Base-by-base conservation (phyloP, 2,888 invertebrate species). In the Amphipoea oculea region DNA sequence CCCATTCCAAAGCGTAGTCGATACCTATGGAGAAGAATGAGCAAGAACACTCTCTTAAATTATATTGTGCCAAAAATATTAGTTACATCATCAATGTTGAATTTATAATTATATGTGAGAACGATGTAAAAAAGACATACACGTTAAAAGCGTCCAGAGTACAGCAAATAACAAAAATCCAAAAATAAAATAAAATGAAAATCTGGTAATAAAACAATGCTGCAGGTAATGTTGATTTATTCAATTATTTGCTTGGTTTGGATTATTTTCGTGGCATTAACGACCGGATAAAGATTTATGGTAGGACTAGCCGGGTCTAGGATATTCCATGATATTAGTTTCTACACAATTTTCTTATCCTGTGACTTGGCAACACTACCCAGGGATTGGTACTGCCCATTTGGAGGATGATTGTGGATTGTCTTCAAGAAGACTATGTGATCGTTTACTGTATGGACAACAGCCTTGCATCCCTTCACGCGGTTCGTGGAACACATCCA, bases 401-500 rank as follows among this genome's bases (percentile, higher is more conserved):
- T 45, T 12, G 81, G 81, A 0, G 17, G n/a, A 76, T 87, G 88
- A 40, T 73, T 79, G 48, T 87, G 87, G 2, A 63, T 14, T 48
- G 72, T n/a, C 20, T 79, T 87, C 14, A 69, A 51, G 14, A 29
- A 48, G 2, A 87, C 48, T 5, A 90, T 69, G 3, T 69, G 17
- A 57, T 84, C 80, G 0, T 81, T 68, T 0, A 71, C 1, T 6
- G 89, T 90, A 23, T 85, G 79, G 45, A 90, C 54, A 1, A 73
- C 29, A 29, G 90, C 86, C 29, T 81, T 83, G 54, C 86, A 86
- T 9, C 83, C 80, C 6, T 60, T 81, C 7, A 12, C n/a, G 7
- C 73, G 73, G 29, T 84, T 45, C 0, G 85, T 85, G 4, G 84
- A 85, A 54, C 84, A 85, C 29, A 73, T 51, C 79, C 86, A 79